Percentiles rank a stretch among this genome's conserved stretches.
Evolutionary conservation across 2,797 vertebrate species (phyloP).

Genomic region (Protosalanx chinensis): DNA sequence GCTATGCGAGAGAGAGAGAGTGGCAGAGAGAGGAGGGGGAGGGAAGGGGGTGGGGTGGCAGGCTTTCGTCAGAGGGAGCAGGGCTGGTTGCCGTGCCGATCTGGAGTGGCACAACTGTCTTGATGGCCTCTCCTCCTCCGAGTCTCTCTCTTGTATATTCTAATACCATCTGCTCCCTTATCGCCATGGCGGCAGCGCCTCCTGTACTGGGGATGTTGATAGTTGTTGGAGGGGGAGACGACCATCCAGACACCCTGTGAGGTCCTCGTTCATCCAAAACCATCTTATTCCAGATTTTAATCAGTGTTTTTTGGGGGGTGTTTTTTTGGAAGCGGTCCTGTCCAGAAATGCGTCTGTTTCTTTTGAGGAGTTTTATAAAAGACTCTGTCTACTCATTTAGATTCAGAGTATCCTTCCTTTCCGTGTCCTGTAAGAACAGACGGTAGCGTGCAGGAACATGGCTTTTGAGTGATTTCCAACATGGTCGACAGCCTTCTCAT

Average conservation of each 20-base stretch:
- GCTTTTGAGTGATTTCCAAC: conserved; percentile 48
- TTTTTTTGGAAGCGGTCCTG: no score
- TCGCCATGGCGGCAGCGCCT: conserved; percentile 36
- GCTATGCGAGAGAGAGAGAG: conserved; percentile 33
- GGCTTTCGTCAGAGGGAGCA: conserved; percentile 44
- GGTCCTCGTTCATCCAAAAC: no score
- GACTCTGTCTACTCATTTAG: background rate
- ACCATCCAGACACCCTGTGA: no score
- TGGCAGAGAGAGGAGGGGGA: no score
- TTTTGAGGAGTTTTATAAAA: no score
- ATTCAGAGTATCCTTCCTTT: conserved; percentile 6
- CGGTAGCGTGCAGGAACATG: conserved; percentile 3
- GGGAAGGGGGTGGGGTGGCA: background rate
- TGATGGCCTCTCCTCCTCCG: conserved; percentile 62
- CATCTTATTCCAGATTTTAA: no score
- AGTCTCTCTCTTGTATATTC: conserved; percentile 65
- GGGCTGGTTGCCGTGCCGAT: conserved; percentile 72
- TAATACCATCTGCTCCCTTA: conserved; percentile 67
- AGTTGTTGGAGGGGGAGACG: no score
- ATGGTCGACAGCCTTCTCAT: conserved; percentile 38
- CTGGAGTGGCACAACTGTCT: conserved; percentile 66
- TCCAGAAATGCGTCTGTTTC: no score
- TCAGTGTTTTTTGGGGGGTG: no score
- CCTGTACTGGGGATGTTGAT: no score
- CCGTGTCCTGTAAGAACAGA: conserved; percentile 34